Evolutionary conservation across 1,140 invertebrate species (phyloP), one percentile per base, ranked within the genome.

Genomic region (Musca vetustissima): DNA sequence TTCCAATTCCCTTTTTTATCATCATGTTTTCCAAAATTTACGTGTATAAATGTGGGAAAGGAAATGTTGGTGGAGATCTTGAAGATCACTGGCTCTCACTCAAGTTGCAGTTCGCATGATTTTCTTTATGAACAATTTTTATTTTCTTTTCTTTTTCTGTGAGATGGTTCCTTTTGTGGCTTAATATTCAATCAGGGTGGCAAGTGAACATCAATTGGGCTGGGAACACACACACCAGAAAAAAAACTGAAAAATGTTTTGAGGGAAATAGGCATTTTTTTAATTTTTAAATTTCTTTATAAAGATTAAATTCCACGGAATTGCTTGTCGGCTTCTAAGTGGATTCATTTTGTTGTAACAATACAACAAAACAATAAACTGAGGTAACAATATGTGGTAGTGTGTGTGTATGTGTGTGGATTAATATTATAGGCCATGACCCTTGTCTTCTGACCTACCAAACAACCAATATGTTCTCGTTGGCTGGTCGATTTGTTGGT

Each of bases 291-390:
- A 68, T 64, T 52, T 68, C 13, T 52, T 67, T 13, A 15, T 64
- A 36, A 61, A 32, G 28, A 61, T 57, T 68, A 50, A 68, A 68
- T 68, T 68, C 67, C 67, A 50, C 24, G 57, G 67, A 68, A 68
- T 32, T 68, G n/a, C n/a, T 68, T 64, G 61, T 68, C 67, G 67
- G 67, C 67, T 68, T 57, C 36, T 68, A 68, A 68, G 67, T 68
- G 67, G 67, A n/a, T 68, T 68, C 61, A 59, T 32, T 32, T 28
- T 59, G n/a, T 14, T 28, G 28, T 28, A 28, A 28, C 28, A 28
- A 28, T 28, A 28, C 28, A 28, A 28, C 28, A 52, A n/a, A 52
- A 1, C 17, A 52, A 52, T 52, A 52, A 68, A 32, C 22, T 15
- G 22, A 28, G 21, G 52, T 25, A 57, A 59, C 19, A 25, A 25